Percentiles rank a stretch among this genome's conserved stretches.
These are phyloP conservation scores for Delichon dasypus DNA, from an alignment of 2,797 vertebrate species.

Conservation along the genomic window DNA sequence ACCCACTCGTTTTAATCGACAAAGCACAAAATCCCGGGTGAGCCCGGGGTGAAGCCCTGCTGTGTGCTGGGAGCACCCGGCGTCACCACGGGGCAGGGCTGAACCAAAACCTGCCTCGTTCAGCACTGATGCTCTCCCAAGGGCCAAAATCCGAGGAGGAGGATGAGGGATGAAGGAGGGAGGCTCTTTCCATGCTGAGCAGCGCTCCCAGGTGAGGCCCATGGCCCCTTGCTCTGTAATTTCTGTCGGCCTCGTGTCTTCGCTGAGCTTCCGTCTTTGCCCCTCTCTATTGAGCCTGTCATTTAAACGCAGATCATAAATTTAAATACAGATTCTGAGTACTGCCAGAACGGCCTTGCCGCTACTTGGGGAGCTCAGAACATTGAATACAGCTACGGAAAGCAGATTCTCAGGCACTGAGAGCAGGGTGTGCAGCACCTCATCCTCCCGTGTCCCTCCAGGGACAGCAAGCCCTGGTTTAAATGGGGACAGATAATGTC, in stretches of 20 bases:
- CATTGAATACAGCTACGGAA: not conserved
- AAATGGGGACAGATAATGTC: not conserved
- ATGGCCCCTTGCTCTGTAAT: not conserved
- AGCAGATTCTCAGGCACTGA: not conserved
- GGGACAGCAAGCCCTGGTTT: not conserved
- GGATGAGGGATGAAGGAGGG: not conserved
- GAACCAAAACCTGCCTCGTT: accelerated
- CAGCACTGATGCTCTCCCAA: not conserved
- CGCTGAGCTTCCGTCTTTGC: not conserved
- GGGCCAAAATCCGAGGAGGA: not conserved
- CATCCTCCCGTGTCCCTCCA: not conserved
- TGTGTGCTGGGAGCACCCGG: not conserved
- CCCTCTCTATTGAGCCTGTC: not conserved
- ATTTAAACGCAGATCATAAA: not conserved
- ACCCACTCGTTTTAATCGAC: not conserved
- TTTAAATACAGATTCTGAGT: not conserved
- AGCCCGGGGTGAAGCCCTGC: not conserved
- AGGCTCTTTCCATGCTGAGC: not conserved
- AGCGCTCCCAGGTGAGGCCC: not conserved
- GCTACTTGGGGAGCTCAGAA: not conserved
- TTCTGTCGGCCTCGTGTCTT: not conserved
- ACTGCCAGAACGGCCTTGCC: not conserved
- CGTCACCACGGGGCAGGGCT: not conserved
- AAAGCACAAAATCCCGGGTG: not conserved
- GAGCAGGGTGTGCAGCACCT: accelerated